Evolutionary conservation across 1,140 invertebrate genomes (phyloP), one percentile per base, ranked within the genome.

Genomic region (Drosophila insularis): DNA sequence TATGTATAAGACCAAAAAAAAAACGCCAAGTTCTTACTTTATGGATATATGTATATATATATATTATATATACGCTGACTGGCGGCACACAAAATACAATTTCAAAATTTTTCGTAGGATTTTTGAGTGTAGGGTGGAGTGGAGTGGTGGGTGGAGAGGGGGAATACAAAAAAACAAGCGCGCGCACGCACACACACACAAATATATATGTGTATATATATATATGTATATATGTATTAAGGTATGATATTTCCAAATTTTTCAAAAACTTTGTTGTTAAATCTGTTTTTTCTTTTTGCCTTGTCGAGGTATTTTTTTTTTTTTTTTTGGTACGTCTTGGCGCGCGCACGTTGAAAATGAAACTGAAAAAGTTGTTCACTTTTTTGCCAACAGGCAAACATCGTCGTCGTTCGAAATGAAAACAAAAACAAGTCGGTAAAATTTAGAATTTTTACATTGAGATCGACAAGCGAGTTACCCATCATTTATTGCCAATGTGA

Each of bases 311-410:
- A n/a, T n/a, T 59, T 65, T 58, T 71, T 71, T 58, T 37, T 75
- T n/a, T 67, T 60, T 59, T 68, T 54, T 68, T 71, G 53, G 23
- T 76, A 58, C 75, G 90, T 78, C 67, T 89, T 81, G 75, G 71
- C 86, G 80, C 90, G 90, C 80, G 78, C 71, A 89, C 78, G 89
- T 87, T 89, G 56, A 54, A 74, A 77, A 81, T 68, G 78, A 85
- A 76, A 76, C 73, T 79, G 56, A 78, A 69, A 76, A 87, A 80
- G 68, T 71, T 61, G 82, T 78, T 74, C 63, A 50, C 46, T 43
- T 67, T 68, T 63, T 60, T 63, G 78, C 67, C 60, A 81, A 64
- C 56, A 76, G 50, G 58, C 63, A 53, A 63, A 14, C 63, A 1
- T 58, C 35, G 31, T 54, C 40, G 13, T 37, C 35, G 35, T n/a